Evolutionary conservation across 2,888 invertebrate species (phyloP), one percentile per base, ranked within the genome.

Genomic region (Ochropleura plecta): DNA sequence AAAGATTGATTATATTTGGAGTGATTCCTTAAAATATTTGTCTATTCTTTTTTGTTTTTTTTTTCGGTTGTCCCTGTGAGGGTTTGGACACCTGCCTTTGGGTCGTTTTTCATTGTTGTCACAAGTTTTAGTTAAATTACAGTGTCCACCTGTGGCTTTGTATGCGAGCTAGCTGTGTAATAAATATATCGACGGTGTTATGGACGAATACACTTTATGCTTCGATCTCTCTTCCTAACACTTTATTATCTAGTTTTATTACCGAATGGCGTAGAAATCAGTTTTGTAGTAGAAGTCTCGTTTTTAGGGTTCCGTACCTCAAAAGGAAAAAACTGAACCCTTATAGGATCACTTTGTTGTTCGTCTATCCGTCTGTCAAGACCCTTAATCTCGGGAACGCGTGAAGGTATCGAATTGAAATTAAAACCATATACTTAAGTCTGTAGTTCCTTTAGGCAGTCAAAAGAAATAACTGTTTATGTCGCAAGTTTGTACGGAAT

Each of bases 1-100:
- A 76, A 70, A 81, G 79, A 81, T 86, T 84, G 83, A 84, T 84
- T 83, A 82, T 77, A 59, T 73, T 73, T 10, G 59, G 44, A 62
- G 62, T 73, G 73, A 63, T 71, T 73, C 10, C 18, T 20, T 59
- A 59, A 14, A 74, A 78, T 66, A 55, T 62, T 57, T 59, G 42
- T 10, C 42, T 48, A 16, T 48, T 49, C 0, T 59, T 69, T 73
- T 49, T 63, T 30, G 30, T 30, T 16, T 60, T 16, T 42, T 51
- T 62, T 70, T 77, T 63, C 9, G 18, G 12, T 16, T 46, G 40
- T n/a, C 16, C 1, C 53, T 70, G 46, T 18, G 16, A 30, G 55
- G 16, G 5, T 30, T 51, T 57, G 62, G 62, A 55, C 51, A 69
- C 65, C 53, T 70, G 64, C 20, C 69, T 49, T 64, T 66, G 0